Percentiles rank a stretch among this genome's conserved stretches.
Conservation (phyloP, 2,888 invertebrate species). For the Cetonia aurata region DNA sequence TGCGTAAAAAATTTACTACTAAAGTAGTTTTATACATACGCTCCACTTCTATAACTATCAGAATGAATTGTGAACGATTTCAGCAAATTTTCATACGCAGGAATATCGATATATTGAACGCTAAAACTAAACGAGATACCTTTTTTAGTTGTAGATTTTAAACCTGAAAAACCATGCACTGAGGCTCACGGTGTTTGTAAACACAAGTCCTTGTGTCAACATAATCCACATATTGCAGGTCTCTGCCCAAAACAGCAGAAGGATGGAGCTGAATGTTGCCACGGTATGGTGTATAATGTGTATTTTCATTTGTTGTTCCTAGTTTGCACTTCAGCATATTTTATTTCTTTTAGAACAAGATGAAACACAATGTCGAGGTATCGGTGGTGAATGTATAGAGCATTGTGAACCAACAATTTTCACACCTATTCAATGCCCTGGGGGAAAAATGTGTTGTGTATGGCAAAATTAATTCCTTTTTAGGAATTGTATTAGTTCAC, state of each 20-base stretch:
- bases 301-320: not conserved
- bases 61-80: too few relatives aligned
- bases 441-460: constrained; percentile 37
- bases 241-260: constrained; percentile 52
- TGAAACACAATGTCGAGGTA: constrained; percentile 27
- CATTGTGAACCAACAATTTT: constrained; percentile 20
- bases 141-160: constrained; percentile 49
- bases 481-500: too few relatives aligned
- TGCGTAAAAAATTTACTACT: too few relatives aligned
- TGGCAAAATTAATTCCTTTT: constrained; percentile 15
- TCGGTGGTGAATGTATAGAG: constrained; percentile 43
- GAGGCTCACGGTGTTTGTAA: constrained; percentile 50
- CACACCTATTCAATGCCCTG: constrained; percentile 21
- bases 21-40: too few relatives aligned
- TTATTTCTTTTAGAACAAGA: constrained; percentile 19
- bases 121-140: too few relatives aligned
- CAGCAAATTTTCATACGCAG: too few relatives aligned
- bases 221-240: constrained; percentile 36
- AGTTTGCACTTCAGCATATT: not conserved
- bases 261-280: constrained; percentile 54
- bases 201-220: constrained; percentile 50
- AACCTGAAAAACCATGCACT: constrained; percentile 49
- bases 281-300: constrained; percentile 47
- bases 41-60: too few relatives aligned
- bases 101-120: too few relatives aligned